Conservation (phyloP, 2,113 vertebrate genomes). For the Aphyosemion australe region DNA sequence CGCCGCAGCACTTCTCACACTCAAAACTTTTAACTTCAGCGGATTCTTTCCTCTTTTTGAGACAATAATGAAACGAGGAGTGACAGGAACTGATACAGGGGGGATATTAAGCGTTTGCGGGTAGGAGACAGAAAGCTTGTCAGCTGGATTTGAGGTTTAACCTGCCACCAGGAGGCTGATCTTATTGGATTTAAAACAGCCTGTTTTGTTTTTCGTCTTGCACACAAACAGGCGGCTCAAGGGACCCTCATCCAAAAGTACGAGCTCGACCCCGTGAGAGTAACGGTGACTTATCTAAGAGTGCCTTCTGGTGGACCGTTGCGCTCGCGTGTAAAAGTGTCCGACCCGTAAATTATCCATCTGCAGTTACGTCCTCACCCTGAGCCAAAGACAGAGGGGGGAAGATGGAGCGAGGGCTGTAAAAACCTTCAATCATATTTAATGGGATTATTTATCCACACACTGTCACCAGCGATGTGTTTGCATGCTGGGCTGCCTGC, state of each 20-base stretch:
- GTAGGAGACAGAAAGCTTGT: constrained; percentile 33
- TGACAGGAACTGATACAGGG: constrained; percentile 31
- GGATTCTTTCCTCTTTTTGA: background rate
- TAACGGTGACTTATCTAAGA: constrained; percentile 56
- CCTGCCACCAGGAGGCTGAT: constrained; percentile 42
- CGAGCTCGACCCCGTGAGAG: constrained; percentile 49
- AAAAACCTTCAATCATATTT: constrained; percentile 75
- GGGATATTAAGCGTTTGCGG: constrained; percentile 19
- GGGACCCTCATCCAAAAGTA: constrained; percentile 40
- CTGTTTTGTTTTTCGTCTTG: constrained; percentile 36
- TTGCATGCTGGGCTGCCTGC: constrained; percentile 40
- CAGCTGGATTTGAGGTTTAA: constrained; percentile 42
- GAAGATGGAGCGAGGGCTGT: constrained; percentile 34
- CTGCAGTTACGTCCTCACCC: constrained; percentile 70
- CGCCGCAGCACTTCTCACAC: constrained; percentile 1
- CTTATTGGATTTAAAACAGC: constrained; percentile 56
- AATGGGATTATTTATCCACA: constrained; percentile 73
- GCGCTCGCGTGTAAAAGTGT: constrained; percentile 42
- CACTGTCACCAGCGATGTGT: constrained; percentile 55
- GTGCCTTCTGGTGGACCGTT: constrained; percentile 43
- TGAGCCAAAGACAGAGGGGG: constrained; percentile 29
- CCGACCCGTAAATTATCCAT: constrained; percentile 67
- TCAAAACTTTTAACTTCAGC: constrained; percentile 26
- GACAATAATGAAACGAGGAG: constrained; percentile 48
- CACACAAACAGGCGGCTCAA: constrained; percentile 8